Conservation (phyloP, 1,140 invertebrate genomes). For the Diabrotica undecimpunctata region DNA sequence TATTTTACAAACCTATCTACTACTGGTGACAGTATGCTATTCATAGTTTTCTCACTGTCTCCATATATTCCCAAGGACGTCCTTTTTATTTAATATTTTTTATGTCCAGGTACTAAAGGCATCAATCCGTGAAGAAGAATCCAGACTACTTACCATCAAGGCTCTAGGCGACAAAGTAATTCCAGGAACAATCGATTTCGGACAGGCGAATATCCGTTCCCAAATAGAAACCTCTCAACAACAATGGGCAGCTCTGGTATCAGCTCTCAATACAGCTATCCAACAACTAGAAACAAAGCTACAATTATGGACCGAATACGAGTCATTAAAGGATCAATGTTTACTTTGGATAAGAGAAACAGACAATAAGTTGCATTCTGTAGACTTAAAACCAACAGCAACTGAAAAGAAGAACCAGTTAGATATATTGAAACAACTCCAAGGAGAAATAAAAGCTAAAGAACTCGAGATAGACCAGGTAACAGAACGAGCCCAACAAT, state of each 20-base stretch:
- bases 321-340: conserved; percentile 80
- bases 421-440: conserved; percentile 71
- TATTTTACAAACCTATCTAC: too few species aligned
- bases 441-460: conserved; percentile 85
- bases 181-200: conserved; percentile 79
- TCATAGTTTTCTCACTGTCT: too few species aligned
- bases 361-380: conserved; percentile 81
- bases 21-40: too few species aligned
- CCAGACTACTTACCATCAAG: conserved; percentile 74
- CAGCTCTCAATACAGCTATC: conserved; percentile 72
- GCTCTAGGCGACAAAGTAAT: conserved; percentile 84
- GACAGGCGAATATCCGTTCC: conserved; percentile 79
- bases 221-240: conserved; percentile 84
- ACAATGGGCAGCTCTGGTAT: conserved; percentile 82
- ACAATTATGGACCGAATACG: conserved; percentile 88
- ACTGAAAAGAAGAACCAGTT: conserved; percentile 81
- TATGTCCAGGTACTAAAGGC: conserved; percentile 64
- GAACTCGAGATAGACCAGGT: conserved; percentile 91
- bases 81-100: conserved; percentile 11
- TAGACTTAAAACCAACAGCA: conserved; percentile 81
- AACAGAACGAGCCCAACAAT: conserved; percentile 82
- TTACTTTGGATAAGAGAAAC: conserved; percentile 85
- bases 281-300: conserved; percentile 75
- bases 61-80: too few species aligned
- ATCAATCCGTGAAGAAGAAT: conserved; percentile 80